A percentile compares a stretch with the other conserved stretches of the same genome.
phyloP scores from a whole-genome alignment of 1,140 invertebrate species.

The Drosophila asahinai region DNA sequence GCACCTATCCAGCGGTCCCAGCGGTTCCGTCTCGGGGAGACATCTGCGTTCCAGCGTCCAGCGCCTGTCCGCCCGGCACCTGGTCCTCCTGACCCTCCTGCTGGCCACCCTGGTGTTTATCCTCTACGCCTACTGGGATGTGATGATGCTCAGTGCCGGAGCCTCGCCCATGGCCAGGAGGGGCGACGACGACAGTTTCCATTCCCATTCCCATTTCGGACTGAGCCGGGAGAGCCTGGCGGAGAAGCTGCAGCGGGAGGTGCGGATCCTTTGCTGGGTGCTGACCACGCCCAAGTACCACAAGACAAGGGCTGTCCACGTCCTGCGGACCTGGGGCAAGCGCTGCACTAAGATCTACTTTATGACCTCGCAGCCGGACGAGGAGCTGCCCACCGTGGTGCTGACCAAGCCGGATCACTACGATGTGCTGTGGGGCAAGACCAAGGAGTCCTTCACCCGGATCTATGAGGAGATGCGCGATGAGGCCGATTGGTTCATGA shows the following conservation, averaged over 20 bases:
- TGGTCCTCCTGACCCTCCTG: constrained; percentile 24
- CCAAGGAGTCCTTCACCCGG: constrained; percentile 95
- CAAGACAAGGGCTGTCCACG: constrained; percentile 93
- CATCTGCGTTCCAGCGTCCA: constrained; percentile 3
- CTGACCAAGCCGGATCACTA: constrained; percentile 92
- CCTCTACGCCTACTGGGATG: constrained; percentile 56
- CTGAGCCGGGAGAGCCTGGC: constrained; percentile 35
- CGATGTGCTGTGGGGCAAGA: constrained; percentile 97
- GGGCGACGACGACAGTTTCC: too few species aligned
- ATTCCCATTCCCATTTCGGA: fast-evolving
- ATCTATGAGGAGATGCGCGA: constrained; percentile 92
- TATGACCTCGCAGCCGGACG: constrained; percentile 91
- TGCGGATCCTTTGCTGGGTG: constrained; percentile 96
- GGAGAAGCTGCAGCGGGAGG: constrained; percentile 85
- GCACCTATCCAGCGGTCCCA: background rate
- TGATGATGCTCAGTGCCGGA: constrained; percentile 42
- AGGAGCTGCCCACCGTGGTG: constrained; percentile 87
- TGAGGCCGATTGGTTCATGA: constrained; percentile 96
- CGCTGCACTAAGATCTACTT: constrained; percentile 95
- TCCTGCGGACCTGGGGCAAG: constrained; percentile 97
- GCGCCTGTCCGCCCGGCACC: constrained; percentile 3
- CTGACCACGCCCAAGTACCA: constrained; percentile 97
- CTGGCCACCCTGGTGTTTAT: constrained; percentile 16
- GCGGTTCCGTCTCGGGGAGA: background rate
- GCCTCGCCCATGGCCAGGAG: background rate